These are phyloP conservation scores for Eidolon helvum DNA, from an alignment of 2,113 vertebrate genomes.

Conservation along the genomic window DNA sequence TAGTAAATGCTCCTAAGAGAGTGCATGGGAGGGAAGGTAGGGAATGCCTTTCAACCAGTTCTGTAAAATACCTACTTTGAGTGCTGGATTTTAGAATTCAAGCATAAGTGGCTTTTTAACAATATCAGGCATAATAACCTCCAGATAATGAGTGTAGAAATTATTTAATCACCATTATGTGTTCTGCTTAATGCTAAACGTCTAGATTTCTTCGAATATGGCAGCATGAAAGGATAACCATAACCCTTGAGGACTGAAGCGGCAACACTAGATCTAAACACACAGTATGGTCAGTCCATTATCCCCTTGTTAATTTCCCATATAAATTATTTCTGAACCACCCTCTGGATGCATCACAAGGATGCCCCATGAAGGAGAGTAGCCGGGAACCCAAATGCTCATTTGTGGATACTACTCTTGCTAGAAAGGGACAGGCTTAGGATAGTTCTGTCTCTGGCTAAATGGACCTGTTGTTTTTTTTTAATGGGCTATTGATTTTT, in stretches of 20 bases:
- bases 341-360: background rate
- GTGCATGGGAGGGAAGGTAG: background rate
- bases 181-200: background rate
- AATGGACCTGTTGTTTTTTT: background rate
- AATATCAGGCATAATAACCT: background rate
- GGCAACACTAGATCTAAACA: background rate
- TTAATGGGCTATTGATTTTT: background rate
- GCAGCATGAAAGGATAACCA: background rate
- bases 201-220: background rate
- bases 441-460: background rate
- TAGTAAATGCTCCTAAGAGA: background rate
- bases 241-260: background rate
- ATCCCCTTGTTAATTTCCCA: background rate
- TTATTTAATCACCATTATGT: background rate
- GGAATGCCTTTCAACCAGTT: background rate
- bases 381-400: background rate
- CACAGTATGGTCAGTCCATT: background rate
- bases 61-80: background rate
- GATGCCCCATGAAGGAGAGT: background rate
- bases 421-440: background rate
- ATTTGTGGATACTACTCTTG: background rate
- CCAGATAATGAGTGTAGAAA: background rate
- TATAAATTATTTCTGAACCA: background rate
- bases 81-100: background rate
- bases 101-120: background rate